Evolutionary conservation across 2,888 invertebrate species (phyloP).

Genomic region (Spodoptera exigua): DNA sequence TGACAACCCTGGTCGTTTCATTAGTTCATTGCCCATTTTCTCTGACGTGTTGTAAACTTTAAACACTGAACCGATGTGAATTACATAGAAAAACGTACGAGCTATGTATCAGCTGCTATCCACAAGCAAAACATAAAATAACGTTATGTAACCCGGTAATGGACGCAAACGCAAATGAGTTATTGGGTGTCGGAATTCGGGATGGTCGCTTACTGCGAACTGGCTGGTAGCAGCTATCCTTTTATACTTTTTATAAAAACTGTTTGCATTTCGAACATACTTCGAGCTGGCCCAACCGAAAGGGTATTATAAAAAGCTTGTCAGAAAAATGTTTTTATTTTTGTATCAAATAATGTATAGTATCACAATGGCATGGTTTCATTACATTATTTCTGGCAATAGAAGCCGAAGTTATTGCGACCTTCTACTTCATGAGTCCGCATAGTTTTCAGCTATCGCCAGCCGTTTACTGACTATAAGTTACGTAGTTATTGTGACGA

Average conservation of each 20-base stretch:
- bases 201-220: constrained; percentile 2
- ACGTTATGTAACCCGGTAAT: not conserved
- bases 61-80: constrained; percentile 14
- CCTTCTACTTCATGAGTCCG: constrained; percentile 42
- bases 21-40: constrained; percentile 50
- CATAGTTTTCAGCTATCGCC: constrained; percentile 24
- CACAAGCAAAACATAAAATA: constrained; percentile 13
- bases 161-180: constrained; percentile 23
- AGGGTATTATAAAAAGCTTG: not conserved
- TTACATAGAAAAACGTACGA: constrained; percentile 22
- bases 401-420: constrained; percentile 26
- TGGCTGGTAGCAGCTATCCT: constrained; percentile 1
- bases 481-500: constrained; percentile 44
- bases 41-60: constrained; percentile 30
- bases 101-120: constrained; percentile 20
- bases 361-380: constrained; percentile 28
- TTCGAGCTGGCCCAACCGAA: not conserved
- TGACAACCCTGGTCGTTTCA: constrained; percentile 45
- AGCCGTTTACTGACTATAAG: constrained; percentile 37
- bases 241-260: constrained; percentile 13
- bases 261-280: not conserved
- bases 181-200: constrained; percentile 26
- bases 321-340: not conserved
- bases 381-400: constrained; percentile 29
- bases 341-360: not conserved